Conservation (phyloP, 2,888 invertebrate species). For the Xestia rhomboidea region DNA sequence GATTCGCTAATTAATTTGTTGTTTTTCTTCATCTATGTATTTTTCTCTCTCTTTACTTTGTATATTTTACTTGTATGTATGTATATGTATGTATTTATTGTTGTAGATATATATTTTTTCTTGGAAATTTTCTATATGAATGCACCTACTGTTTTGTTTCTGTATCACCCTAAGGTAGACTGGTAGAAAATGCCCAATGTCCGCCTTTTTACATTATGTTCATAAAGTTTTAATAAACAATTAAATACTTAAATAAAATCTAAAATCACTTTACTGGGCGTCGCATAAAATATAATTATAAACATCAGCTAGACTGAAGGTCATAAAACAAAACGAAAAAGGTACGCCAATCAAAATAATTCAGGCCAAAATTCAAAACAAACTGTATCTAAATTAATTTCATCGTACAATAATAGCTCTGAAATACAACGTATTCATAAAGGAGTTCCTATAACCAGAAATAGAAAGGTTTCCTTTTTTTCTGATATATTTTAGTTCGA, state of each 20-base stretch:
- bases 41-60: too few species aligned
- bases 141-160: too few species aligned
- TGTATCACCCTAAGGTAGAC: too few species aligned
- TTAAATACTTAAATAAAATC: too few species aligned
- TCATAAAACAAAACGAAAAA: background rate
- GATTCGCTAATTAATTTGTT: background rate
- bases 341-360: background rate
- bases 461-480: constrained; percentile 34
- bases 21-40: too few species aligned
- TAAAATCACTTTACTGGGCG: background rate
- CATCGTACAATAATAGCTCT: constrained; percentile 38
- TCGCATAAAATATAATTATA: background rate
- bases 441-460: constrained; percentile 11
- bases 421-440: constrained; percentile 23
- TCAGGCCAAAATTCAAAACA: constrained; percentile 11
- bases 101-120: too few species aligned
- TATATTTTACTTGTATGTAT: too few species aligned
- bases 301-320: background rate
- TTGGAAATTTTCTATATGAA: too few species aligned
- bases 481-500: constrained; percentile 53
- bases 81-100: too few species aligned
- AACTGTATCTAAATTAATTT: constrained; percentile 32
- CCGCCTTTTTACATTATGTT: too few species aligned
- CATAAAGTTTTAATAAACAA: too few species aligned
- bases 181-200: too few species aligned